Conservation (phyloP, 2,797 vertebrate genomes). For the Hippoglossus hippoglossus region DNA sequence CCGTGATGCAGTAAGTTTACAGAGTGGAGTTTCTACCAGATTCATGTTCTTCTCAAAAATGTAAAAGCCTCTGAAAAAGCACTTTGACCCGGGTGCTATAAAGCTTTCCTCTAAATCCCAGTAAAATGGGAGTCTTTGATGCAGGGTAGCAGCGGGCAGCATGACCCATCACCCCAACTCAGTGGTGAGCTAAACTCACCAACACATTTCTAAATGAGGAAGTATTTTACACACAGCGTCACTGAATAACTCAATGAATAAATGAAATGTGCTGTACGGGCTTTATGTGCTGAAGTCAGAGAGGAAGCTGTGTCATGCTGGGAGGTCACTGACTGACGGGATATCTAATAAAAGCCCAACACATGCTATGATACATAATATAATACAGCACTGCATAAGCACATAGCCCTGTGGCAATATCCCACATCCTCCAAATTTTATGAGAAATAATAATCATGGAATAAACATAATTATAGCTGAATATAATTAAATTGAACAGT, state of each 20-base stretch:
- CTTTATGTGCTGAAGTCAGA: conserved; percentile 33
- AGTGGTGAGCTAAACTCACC: conserved; percentile 17
- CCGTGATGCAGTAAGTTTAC: neutral
- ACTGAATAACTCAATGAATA: conserved; percentile 33
- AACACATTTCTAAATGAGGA: conserved; percentile 30
- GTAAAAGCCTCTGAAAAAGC: conserved; percentile 1
- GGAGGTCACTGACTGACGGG: neutral
- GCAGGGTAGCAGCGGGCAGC: conserved; percentile 12
- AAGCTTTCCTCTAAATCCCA: conserved; percentile 8
- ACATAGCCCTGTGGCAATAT: neutral
- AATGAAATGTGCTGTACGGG: conserved; percentile 41
- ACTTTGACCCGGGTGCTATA: conserved; percentile 7
- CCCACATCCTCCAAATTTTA: neutral
- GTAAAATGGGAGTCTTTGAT: conserved; percentile 32
- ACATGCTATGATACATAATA: neutral
- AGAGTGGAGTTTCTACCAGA: neutral
- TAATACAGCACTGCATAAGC: neutral
- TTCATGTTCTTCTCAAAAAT: neutral
- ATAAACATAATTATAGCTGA: neutral
- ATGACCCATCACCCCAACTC: conserved; percentile 31
- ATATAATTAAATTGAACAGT: neutral
- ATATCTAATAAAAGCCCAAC: conserved; percentile 12
- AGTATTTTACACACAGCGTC: conserved; percentile 31
- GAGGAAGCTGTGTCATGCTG: conserved; percentile 18
- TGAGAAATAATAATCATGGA: too few relatives aligned